Percentiles rank a stretch among this genome's conserved stretches.
These are phyloP conservation scores for Rotaria sp. DNA, from an alignment of 2,888 invertebrate species.

Conservation along the genomic window DNA sequence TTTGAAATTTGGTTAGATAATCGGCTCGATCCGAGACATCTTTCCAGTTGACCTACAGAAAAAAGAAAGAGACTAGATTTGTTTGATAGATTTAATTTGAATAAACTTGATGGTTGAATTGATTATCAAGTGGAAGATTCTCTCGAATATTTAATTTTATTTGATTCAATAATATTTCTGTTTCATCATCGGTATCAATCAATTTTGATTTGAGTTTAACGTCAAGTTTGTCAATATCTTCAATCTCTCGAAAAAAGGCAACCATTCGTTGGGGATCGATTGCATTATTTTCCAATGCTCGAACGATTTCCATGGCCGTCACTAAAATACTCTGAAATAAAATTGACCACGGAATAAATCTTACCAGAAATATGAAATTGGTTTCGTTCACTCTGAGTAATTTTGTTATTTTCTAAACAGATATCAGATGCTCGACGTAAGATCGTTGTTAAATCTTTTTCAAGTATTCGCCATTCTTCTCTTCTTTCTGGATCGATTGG, in stretches of 20 bases:
- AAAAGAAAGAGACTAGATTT: no score
- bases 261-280: conserved; percentile 44
- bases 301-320: conserved; percentile 46
- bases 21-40: neutral
- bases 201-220: neutral
- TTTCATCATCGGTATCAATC: neutral
- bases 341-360: neutral
- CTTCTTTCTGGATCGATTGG: conserved; percentile 34
- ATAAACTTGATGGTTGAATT: neutral
- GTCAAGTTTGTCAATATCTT: conserved; percentile 46
- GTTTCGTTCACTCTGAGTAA: conserved; percentile 45
- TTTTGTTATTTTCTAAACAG: conserved; percentile 44
- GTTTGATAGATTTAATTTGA: no score
- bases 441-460: conserved; percentile 44
- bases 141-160: neutral
- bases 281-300: conserved; percentile 45
- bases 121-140: no score
- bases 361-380: conserved; percentile 47
- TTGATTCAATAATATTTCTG: neutral
- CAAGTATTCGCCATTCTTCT: conserved; percentile 45
- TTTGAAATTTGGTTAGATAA: neutral
- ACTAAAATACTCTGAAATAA: conserved; percentile 43
- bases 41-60: neutral
- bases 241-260: conserved; percentile 48
- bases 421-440: conserved; percentile 43